Percentiles rank a stretch among this genome's conserved stretches.
phyloP scores from a whole-genome alignment of 2,797 vertebrate genomes.

The Sitta carolinensis region DNA sequence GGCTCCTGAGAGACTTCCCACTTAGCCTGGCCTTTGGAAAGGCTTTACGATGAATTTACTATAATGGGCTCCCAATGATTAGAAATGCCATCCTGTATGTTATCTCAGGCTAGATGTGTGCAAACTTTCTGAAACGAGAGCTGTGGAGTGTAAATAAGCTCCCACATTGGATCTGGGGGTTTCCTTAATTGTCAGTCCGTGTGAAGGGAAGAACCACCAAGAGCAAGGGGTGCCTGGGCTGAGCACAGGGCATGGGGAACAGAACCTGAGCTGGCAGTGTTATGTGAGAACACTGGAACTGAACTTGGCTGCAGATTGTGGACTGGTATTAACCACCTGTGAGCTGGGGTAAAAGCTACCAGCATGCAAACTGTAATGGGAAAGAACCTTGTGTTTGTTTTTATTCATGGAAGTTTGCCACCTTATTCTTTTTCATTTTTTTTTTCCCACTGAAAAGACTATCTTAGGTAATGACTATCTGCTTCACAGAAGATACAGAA shows the following conservation, averaged over 20 bases:
- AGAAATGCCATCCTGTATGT: background rate
- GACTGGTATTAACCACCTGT: background rate
- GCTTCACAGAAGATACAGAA: background rate
- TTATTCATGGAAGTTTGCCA: background rate
- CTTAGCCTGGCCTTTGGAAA: slow-evolving; percentile 13
- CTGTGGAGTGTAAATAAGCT: background rate
- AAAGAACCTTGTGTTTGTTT: background rate
- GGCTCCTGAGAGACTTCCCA: background rate
- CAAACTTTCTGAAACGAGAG: background rate
- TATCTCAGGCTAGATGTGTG: background rate
- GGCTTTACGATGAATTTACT: background rate
- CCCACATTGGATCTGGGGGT: background rate
- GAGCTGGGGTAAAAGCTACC: background rate
- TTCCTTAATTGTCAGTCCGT: background rate
- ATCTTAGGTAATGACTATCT: background rate
- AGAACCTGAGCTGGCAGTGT: background rate
- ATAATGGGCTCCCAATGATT: background rate
- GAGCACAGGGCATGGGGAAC: background rate
- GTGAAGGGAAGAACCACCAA: background rate
- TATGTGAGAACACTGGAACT: background rate
- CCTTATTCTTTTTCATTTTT: background rate
- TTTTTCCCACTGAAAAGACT: background rate
- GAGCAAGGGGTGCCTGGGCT: background rate
- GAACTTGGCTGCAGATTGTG: background rate
- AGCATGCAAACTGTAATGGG: background rate